A percentile compares a stretch with the other conserved stretches of the same genome.
Conservation (phyloP, 2,888 invertebrate species). For the Cabera pusaria region DNA sequence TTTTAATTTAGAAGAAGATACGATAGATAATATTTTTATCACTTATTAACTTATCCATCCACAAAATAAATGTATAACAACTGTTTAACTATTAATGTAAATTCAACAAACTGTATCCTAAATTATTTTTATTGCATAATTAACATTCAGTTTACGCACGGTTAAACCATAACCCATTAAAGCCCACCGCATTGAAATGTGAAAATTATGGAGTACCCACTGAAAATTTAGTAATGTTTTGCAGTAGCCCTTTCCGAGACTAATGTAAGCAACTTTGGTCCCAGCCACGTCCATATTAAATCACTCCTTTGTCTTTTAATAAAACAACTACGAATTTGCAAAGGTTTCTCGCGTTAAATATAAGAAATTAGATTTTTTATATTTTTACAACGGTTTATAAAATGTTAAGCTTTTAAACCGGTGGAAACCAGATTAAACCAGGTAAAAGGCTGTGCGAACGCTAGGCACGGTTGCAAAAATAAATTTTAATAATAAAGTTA, state of each 20-base stretch:
- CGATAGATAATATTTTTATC: no score
- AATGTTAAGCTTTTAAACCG: constrained; percentile 34
- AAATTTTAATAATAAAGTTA: constrained; percentile 81
- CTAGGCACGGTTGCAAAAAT: constrained; percentile 64
- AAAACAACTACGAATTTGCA: constrained; percentile 3
- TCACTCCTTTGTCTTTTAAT: constrained; percentile 48
- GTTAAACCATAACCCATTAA: neutral
- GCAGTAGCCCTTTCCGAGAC: constrained; percentile 7
- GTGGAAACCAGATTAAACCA: constrained; percentile 45
- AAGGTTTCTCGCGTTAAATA: constrained; percentile 4
- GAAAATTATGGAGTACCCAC: no score
- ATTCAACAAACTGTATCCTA: no score
- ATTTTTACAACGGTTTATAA: constrained; percentile 26
- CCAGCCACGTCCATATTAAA: constrained; percentile 53
- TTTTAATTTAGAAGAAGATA: no score
- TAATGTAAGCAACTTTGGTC: constrained; percentile 36
- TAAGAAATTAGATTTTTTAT: constrained; percentile 22
- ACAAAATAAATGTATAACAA: no score
- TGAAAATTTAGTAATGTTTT: constrained; percentile 1
- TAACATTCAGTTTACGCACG: constrained; percentile 1
- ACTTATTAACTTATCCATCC: no score
- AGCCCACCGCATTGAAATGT: no score
- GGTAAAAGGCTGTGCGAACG: constrained; percentile 49
- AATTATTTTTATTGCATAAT: constrained; percentile 5
- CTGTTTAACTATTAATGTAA: no score